phyloP scores from a whole-genome alignment of 2,797 vertebrate genomes.

The Manis crassicaudata region DNA sequence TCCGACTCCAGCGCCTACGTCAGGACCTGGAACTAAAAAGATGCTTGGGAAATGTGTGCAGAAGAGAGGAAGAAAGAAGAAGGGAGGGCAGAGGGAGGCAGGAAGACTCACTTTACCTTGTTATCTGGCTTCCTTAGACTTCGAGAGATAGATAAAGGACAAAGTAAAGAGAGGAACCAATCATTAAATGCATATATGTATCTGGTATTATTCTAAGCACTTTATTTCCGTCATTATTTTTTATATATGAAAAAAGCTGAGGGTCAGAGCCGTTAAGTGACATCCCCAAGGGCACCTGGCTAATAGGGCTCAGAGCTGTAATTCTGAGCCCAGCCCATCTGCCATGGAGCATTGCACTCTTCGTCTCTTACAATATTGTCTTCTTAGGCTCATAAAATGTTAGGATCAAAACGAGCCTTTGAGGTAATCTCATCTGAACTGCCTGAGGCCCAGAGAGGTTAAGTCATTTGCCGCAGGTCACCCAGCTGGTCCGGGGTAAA shows the following conservation, averaged over 20 bases:
- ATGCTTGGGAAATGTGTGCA: not conserved
- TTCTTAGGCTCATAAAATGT: constrained; percentile 32
- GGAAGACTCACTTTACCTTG: not conserved
- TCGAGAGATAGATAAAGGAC: not conserved
- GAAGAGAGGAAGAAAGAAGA: not conserved
- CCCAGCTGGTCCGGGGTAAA: not conserved
- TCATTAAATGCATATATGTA: not conserved
- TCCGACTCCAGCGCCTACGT: not conserved
- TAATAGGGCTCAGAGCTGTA: not conserved
- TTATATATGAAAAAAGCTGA: not conserved
- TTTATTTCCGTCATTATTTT: not conserved
- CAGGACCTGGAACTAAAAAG: not conserved
- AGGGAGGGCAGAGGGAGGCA: fast-evolving
- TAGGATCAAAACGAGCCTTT: not conserved
- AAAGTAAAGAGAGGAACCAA: not conserved
- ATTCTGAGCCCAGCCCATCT: not conserved
- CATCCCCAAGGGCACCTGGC: not conserved
- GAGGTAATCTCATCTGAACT: not conserved
- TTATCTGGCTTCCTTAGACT: not conserved
- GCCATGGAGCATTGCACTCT: not conserved
- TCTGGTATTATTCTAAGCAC: not conserved
- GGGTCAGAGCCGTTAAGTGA: not conserved
- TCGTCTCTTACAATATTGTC: not conserved
- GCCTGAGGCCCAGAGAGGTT: not conserved
- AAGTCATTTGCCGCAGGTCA: not conserved